Base-by-base conservation (phyloP, 2,113 vertebrate species). In the Muscicapa adusta region DNA sequence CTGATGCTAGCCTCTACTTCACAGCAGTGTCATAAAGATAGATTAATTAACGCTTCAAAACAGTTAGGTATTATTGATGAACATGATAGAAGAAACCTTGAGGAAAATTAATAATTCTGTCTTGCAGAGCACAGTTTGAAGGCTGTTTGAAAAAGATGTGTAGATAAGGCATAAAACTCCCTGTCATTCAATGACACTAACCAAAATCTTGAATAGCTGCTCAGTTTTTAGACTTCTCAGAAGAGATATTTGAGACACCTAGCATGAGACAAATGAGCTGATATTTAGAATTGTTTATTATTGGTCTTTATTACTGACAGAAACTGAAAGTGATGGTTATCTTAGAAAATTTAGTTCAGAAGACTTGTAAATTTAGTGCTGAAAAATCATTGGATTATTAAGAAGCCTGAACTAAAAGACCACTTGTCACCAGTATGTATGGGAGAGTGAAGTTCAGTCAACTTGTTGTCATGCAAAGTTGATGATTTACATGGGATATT, bases 41-140 rank as follows among this genome's bases (percentile, higher is more conserved):
- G 72, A 92, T 86, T 94, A 90, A 93, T 92, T 94, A 92, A 42
- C 4, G 47, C 72, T 89, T 91, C 12, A 12, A 70, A 92, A 77
- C 76, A 54, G 74, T 70, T 68, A 80, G 70, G 40, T 92, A n/a
- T 90, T 93, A 94, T 93, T 92, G 91, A 96, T 96, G 43, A 62
- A 18, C 50, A 36, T 76, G 91, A 76, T 83, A 53, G 67, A 73
- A 76, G 72, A 91, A 92, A 83, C 71, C 75, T 91, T 88, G 83
- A 92, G 33, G 67, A 96, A 94, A 92, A 94, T 93, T 79, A 88
- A 66, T 86, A 93, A 84, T 77, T 91, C 68, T 88, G 42, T 73
- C 79, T 80, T 91, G 33, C 51, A 80, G 86, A 86, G 79, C 45
- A 89, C 72, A 84, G 42, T 84, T 83, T 92, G 89, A 92, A 94